Conservation (phyloP, 2,797 vertebrate species). For the Fistularia commersonii region DNA sequence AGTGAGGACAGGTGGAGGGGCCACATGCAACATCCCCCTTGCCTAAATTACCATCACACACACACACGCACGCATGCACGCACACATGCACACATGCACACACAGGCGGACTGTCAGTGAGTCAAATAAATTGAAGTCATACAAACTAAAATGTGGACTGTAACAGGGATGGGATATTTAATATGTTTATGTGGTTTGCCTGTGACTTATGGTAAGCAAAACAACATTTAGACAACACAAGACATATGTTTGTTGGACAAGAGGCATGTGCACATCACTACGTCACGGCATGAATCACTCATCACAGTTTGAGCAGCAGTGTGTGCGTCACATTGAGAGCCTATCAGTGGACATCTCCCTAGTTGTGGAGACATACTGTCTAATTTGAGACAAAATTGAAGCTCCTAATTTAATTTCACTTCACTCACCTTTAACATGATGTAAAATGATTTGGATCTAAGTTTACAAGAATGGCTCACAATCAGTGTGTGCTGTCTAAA, state of each 20-base stretch:
- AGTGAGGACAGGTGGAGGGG: slow-evolving; percentile 56
- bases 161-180: background rate
- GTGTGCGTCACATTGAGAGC: background rate
- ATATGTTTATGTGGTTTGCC: slow-evolving; percentile 2
- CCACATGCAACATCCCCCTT: slow-evolving; percentile 26
- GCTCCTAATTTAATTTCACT: background rate
- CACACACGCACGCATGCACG: background rate
- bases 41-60: slow-evolving; percentile 32
- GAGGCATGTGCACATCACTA: background rate
- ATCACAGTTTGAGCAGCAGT: background rate
- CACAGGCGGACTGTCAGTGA: slow-evolving; percentile 6
- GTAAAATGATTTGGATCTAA: background rate
- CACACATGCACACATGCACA: slow-evolving; percentile 1
- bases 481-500: too few species aligned
- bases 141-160: slow-evolving; percentile 9
- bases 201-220: background rate
- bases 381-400: background rate
- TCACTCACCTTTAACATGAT: background rate
- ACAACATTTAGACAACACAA: background rate
- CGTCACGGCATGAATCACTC: slow-evolving; percentile 5
- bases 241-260: background rate
- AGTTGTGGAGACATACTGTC: slow-evolving; percentile 1
- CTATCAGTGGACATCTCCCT: background rate
- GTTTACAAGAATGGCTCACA: too few species aligned
- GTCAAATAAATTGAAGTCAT: slow-evolving; percentile 10